These are phyloP conservation scores for Tribolium madens DNA, from an alignment of 1,140 invertebrate genomes.

Conservation along the genomic window DNA sequence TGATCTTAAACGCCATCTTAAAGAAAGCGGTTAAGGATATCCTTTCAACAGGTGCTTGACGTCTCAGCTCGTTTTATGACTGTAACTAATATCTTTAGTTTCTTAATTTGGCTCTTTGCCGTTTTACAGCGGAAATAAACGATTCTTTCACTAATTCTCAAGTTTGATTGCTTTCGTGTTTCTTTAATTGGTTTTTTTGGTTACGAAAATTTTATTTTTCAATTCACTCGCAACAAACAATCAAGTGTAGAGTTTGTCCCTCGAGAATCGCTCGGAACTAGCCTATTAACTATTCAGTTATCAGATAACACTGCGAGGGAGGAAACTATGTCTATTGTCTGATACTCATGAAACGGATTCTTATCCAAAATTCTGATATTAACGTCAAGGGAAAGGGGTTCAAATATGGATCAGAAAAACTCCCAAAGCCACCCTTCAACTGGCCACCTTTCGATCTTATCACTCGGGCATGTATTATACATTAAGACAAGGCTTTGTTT, in stretches of 20 bases:
- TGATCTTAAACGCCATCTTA: slow-evolving; percentile 23
- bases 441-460: slow-evolving; percentile 45
- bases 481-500: slow-evolving; percentile 57
- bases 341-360: slow-evolving; percentile 30
- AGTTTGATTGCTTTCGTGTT: slow-evolving; percentile 19
- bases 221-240: neutral
- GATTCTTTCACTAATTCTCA: slow-evolving; percentile 11
- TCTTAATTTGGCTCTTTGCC: slow-evolving; percentile 43
- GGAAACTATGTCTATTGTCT: slow-evolving; percentile 34
- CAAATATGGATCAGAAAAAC: slow-evolving; percentile 34
- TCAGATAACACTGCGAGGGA: slow-evolving; percentile 25
- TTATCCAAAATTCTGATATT: slow-evolving; percentile 39
- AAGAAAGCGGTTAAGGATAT: slow-evolving; percentile 7
- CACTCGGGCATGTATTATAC: slow-evolving; percentile 50
- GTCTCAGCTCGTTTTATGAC: slow-evolving; percentile 39
- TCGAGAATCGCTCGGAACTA: slow-evolving; percentile 13
- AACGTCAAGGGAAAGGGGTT: slow-evolving; percentile 36
- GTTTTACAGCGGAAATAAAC: slow-evolving; percentile 19
- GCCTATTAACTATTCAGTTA: slow-evolving; percentile 32
- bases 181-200: slow-evolving; percentile 9
- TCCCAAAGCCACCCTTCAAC: slow-evolving; percentile 17
- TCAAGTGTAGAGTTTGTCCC: slow-evolving; percentile 9
- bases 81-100: slow-evolving; percentile 42
- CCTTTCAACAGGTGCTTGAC: slow-evolving; percentile 46
- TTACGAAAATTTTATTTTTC: slow-evolving; percentile 13